Percentiles rank a stretch among this genome's conserved stretches.
These are phyloP conservation scores for Phaethornis superciliosus DNA, from an alignment of 2,113 vertebrate genomes.

Conservation along the genomic window DNA sequence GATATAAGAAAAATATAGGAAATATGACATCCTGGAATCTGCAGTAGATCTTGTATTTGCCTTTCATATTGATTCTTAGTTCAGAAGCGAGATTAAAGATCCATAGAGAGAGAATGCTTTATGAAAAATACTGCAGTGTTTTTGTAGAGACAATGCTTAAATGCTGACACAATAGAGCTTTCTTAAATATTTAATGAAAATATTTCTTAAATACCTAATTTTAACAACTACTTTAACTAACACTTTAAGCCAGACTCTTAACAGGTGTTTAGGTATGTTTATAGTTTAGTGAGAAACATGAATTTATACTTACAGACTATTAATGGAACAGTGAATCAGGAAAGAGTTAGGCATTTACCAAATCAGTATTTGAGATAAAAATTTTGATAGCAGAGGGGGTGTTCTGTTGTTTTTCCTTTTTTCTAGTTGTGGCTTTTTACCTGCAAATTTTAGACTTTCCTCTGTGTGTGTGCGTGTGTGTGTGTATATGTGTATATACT, in stretches of 20 bases:
- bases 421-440: constrained; percentile 56
- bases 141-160: neutral
- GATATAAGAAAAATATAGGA: neutral
- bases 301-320: neutral
- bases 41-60: neutral
- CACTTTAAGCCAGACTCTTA: constrained; percentile 16
- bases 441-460: constrained; percentile 41
- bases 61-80: neutral
- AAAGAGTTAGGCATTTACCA: neutral
- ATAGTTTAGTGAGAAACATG: constrained; percentile 4
- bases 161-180: neutral
- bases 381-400: neutral
- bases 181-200: neutral
- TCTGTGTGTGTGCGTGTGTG: neutral
- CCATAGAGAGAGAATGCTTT: neutral
- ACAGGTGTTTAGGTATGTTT: constrained; percentile 20
- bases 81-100: neutral
- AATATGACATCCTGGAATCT: neutral
- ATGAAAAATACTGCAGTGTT: neutral
- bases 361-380: neutral
- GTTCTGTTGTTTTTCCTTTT: constrained; percentile 40
- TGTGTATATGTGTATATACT: neutral
- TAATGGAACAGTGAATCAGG: neutral
- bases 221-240: constrained; percentile 22
- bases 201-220: neutral